Percentiles rank a stretch among this genome's conserved stretches.
Conservation (phyloP, 1,140 invertebrate species). For the Rhizoglyphus robini region DNA sequence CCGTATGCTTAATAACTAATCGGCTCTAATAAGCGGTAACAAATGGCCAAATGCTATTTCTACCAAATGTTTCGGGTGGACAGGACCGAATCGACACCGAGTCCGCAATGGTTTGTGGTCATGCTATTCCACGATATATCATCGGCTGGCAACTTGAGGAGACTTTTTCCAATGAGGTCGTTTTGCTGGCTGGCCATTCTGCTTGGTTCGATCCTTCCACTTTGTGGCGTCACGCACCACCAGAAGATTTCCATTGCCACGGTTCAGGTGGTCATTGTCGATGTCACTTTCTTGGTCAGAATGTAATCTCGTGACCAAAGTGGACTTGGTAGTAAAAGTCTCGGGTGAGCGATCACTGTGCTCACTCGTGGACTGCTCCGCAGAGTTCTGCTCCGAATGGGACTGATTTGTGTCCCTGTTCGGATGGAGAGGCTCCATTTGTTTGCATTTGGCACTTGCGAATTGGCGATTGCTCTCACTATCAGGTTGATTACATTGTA, state of each 20-base stretch:
- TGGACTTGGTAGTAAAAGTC: background rate
- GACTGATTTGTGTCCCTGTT: no score
- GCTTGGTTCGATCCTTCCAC: no score
- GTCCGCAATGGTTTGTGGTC: background rate
- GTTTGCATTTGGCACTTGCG: background rate
- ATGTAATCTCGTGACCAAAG: background rate
- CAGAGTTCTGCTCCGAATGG: no score
- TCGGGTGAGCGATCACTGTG: background rate
- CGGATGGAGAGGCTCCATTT: background rate
- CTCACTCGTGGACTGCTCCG: no score
- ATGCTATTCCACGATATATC: background rate
- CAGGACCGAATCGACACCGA: background rate
- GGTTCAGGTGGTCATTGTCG: background rate
- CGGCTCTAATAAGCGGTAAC: no score
- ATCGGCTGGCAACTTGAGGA: background rate
- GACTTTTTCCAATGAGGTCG: background rate
- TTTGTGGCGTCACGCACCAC: no score
- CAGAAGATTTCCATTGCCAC: no score
- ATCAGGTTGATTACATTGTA: constrained; percentile 5
- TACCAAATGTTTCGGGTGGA: constrained; percentile 6
- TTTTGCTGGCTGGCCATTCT: background rate
- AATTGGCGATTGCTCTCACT: background rate
- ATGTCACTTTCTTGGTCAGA: background rate
- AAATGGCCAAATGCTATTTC: background rate
- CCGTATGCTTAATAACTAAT: no score